Base-by-base conservation (phyloP, 2,113 vertebrate genomes). In the Tursiops truncatus region DNA sequence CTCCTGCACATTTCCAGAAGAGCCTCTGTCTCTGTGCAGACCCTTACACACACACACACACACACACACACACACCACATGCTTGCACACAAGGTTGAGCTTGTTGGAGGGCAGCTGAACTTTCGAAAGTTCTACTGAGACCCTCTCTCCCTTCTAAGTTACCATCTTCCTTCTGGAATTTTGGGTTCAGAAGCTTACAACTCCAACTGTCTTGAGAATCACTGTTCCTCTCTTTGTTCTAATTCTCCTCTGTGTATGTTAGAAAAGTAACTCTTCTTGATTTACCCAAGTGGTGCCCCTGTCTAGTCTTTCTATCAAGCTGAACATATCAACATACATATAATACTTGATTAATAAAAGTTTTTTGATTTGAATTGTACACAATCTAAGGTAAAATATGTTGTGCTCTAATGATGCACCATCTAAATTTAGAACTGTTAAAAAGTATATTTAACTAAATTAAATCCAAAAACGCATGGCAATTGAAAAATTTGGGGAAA, bases 191-290 rank as follows among this genome's bases (percentile, higher is more conserved):
- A 96, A 77, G 4, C 53, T 91, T 76, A 53, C 0, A 86, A n/a
- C 21, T 12, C 13, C 31, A 80, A 58, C 6, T 73, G 6, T 79
- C 33, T 31, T 70, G 26, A 41, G 14, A 95, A 47, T 56, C 31
- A 53, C 2, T 36, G 20, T 53, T 88, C 38, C 73, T 91, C 10
- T n/a, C 36, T 91, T 95, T 79, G 47, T 79, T 76, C 58, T 38
- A 36, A 82, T 91, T 94, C 96, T 76, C 53, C 81, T 67, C 81
- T 38, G 18, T 65, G 2, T n/a, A 28, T 89, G 67, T 93, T 77
- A 21, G 36, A 91, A 79, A 94, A 84, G 23, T 23, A 90, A 62
- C 31, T 90, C 9, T 80, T 95, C 47, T 25, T 97, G 58, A 68
- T 73, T 74, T 92, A 84, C 8, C 15, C 44, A 63, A 63, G 65